Base-by-base conservation (phyloP, 2,113 vertebrate species). In the Muscicapa adusta region DNA sequence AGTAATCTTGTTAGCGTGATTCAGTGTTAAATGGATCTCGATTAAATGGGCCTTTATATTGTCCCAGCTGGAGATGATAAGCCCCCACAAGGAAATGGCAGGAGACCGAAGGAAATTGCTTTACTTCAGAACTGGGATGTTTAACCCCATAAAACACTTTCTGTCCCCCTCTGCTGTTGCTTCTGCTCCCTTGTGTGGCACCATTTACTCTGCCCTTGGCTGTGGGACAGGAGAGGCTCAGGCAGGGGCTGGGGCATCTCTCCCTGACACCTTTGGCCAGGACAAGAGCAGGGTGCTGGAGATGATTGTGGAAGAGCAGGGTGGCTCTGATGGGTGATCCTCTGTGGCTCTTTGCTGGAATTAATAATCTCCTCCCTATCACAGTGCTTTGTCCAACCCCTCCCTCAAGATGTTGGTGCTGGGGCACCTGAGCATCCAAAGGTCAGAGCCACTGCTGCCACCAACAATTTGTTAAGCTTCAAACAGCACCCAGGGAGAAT, bases 11-110 rank as follows among this genome's bases (percentile, higher is more conserved):
- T 97, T 97, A 97, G 96, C 31, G 17, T 94, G 96, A 97, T 94
- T 97, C 97, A 96, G 93, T 95, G 96, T 95, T 98, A 97, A 96
- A 95, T 91, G 93, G 97, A 97, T 96, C 97, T 96, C 95, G 95
- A 96, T 96, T 97, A 96, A 97, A 97, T 94, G 96, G 88, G 91
- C 95, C 97, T 97, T 97, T 96, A 95, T 95, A 91, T 81, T 91
- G 34, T 92, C 97, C 91, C 97, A 97, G 97, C 96, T 96, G 97
- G 97, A 96, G 96, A 97, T 80, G 96, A 96, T 94, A 94, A 96
- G 91, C 96, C 91, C 96, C 96, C 93, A 94, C 65, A 43, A 97
- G 95, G 96, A 97, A 96, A 95, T 93, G 94, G 95, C 93, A 97
- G 94, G 89, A 97, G 95, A 95, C 82, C 13, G 60, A 86, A 89